Conservation (phyloP, 1,140 invertebrate species). For the Spodoptera litura region DNA sequence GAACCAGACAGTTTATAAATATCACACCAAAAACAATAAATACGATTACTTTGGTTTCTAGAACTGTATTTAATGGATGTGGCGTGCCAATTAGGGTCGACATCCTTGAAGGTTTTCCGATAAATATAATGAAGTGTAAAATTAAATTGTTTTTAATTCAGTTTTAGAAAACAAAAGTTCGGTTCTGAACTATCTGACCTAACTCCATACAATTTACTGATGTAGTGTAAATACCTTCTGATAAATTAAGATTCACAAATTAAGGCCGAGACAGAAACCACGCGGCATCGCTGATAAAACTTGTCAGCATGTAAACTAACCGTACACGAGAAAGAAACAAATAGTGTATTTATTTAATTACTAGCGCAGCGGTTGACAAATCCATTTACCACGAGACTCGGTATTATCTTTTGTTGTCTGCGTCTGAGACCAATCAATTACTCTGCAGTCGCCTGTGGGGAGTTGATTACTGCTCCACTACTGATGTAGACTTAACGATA, state of each 20-base stretch:
- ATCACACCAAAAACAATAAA: not conserved
- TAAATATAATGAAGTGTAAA: too few relatives aligned
- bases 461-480: conserved; percentile 72
- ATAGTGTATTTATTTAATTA: conserved; percentile 82
- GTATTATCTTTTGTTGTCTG: conserved; percentile 82
- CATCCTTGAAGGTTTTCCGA: too few relatives aligned
- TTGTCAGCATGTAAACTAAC: conserved; percentile 46
- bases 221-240: not conserved
- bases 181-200: too few relatives aligned
- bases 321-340: conserved; percentile 58
- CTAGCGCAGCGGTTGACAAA: conserved; percentile 79
- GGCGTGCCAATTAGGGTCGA: not conserved
- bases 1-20: not conserved
- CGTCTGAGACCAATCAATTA: conserved; percentile 82
- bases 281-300: conserved; percentile 49
- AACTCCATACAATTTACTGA: not conserved
- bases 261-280: conserved; percentile 47
- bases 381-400: conserved; percentile 75
- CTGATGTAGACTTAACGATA: conserved; percentile 51
- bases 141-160: too few relatives aligned
- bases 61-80: not conserved
- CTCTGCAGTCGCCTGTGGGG: conserved; percentile 65
- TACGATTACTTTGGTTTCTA: too few relatives aligned
- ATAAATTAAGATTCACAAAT: conserved; percentile 10
- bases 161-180: too few relatives aligned